Base-by-base conservation (phyloP, 1,140 invertebrate species). In the Panagrolaimus sp. region DNA sequence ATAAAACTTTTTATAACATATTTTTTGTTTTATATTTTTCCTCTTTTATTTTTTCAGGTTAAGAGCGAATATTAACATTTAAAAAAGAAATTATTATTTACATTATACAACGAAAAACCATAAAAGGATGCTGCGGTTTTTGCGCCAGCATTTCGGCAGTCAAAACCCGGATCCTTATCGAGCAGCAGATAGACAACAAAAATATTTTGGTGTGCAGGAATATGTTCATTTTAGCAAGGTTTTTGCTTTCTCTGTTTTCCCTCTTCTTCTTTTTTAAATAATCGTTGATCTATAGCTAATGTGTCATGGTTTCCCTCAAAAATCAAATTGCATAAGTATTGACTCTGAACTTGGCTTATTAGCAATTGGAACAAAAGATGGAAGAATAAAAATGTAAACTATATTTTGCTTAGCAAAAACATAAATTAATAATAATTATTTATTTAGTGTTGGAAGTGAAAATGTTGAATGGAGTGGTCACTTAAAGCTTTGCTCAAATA, bases 191-290 rank as follows among this genome's bases (percentile, higher is more conserved):
- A 57, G 51, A 25, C 51, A 57, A 57, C 51, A 57, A 57, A 20
- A 27, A 57, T 27, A 25, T 20, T 25, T 8, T 27, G 51, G 27
- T 57, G 51, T 27, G 20, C 20, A 20, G 51, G 51, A 57, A 25
- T 57, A 57, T 57, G 51, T 57, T 20, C 51, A 57, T 25, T 57
- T 57, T 57, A 27, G 27, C 20, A 57, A 57, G 51, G 51, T 57
- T 20, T 25, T 57, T 9, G 4, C n/a, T 57, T 57, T 16, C 20
- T 57, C 4, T 27, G n/a, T 25, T 57, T 16, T 57, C 27, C n/a
- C 51, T 20, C 20, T 57, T 57, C 20, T 57, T 16, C 51, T 25
- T 25, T 57, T 25, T 57, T 20, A 20, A 27, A 57, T 11, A 27
- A 57, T 27, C 51, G 9, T 27, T 27, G 20, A 27, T 20, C 51